Conservation (phyloP, 2,113 vertebrate species). For the Cheilinus undulatus region DNA sequence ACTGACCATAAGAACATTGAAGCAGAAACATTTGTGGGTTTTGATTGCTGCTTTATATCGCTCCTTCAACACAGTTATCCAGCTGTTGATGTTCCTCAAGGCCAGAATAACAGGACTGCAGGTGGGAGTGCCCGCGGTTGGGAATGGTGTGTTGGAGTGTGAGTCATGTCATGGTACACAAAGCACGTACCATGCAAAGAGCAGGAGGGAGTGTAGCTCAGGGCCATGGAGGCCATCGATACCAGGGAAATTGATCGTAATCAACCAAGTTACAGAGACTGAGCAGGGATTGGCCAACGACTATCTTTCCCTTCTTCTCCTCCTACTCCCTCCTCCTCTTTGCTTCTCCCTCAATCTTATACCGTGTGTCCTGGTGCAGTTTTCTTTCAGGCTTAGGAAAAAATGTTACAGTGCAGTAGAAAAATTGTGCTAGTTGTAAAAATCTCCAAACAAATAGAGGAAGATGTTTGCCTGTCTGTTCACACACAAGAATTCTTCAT, state of each 20-base stretch:
- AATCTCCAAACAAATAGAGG: neutral
- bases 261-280: constrained; percentile 85
- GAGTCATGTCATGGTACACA: constrained; percentile 82
- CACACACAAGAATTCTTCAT: neutral
- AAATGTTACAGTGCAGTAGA: constrained; percentile 9
- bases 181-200: constrained; percentile 84
- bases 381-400: constrained; percentile 22
- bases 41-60: constrained; percentile 29
- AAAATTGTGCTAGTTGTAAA: neutral
- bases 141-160: constrained; percentile 61
- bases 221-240: constrained; percentile 85
- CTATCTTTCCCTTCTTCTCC: constrained; percentile 62
- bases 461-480: neutral
- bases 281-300: constrained; percentile 76
- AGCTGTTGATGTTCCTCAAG: constrained; percentile 72
- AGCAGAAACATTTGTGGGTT: constrained; percentile 37
- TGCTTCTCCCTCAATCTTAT: constrained; percentile 61
- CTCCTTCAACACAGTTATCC: constrained; percentile 34
- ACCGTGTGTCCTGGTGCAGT: constrained; percentile 40
- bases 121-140: constrained; percentile 49
- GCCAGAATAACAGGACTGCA: constrained; percentile 61
- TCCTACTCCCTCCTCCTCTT: constrained; percentile 33
- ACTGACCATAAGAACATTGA: constrained; percentile 16
- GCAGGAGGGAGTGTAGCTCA: constrained; percentile 83
- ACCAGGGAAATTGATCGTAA: constrained; percentile 87